A percentile compares a stretch with the other conserved stretches of the same genome.
Conservation (phyloP, 2,888 invertebrate species). For the Vannuccia rotundouncinata region DNA sequence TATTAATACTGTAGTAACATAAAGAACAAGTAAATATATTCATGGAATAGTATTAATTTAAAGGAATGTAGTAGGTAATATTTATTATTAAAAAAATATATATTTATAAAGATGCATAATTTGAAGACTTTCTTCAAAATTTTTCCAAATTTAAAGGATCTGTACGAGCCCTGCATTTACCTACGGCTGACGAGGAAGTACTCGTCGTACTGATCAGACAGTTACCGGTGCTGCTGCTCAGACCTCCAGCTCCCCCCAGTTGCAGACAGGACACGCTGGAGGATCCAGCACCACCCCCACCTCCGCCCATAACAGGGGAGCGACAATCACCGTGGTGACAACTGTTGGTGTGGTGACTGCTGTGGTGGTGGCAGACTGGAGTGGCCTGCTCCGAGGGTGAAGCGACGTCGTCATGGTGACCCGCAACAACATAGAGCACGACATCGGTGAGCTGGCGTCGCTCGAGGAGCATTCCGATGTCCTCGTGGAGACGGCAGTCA, state of each 20-base stretch:
- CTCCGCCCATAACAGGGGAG: not conserved
- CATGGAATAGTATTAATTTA: too few relatives aligned
- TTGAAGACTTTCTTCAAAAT: too few relatives aligned
- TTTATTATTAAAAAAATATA: too few relatives aligned
- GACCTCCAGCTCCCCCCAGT: not conserved
- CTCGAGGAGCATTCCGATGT: slow-evolving; percentile 88
- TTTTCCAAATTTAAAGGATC: too few relatives aligned
- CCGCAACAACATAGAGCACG: slow-evolving; percentile 66
- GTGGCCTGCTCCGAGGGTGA: not conserved
- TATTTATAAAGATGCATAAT: too few relatives aligned
- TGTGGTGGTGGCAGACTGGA: not conserved
- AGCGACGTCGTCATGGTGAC: too few relatives aligned
- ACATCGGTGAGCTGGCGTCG: slow-evolving; percentile 95
- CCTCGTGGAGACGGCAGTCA: slow-evolving; percentile 72
- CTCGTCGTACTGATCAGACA: not conserved
- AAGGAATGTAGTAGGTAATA: too few relatives aligned
- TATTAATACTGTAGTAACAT: too few relatives aligned
- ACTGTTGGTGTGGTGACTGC: not conserved
- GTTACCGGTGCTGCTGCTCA: not conserved
- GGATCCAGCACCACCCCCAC: not conserved
- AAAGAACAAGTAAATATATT: too few relatives aligned
- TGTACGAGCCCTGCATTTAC: too few relatives aligned
- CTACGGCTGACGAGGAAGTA: not conserved
- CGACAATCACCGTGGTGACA: not conserved
- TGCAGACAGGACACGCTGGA: not conserved